Percentiles rank a stretch among this genome's conserved stretches.
phyloP scores from a whole-genome alignment of 2,888 invertebrate species.

The Hylaea fasciaria region DNA sequence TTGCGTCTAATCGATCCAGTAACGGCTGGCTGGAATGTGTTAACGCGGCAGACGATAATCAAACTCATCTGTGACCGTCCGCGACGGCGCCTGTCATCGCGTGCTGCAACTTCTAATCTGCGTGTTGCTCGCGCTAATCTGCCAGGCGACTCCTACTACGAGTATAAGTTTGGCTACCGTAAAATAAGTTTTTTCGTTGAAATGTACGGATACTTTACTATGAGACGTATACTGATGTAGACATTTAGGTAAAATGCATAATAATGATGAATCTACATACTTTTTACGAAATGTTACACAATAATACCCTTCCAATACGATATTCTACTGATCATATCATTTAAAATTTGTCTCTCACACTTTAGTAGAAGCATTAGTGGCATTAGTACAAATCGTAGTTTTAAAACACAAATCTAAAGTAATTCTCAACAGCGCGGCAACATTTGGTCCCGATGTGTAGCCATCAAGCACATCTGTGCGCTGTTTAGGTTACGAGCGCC shows the following conservation, averaged over 20 bases:
- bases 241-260: too few relatives aligned
- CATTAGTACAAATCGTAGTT: not conserved
- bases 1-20: conserved; percentile 12
- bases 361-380: too few relatives aligned
- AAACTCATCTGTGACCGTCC: conserved; percentile 28
- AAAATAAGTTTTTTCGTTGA: too few relatives aligned
- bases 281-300: too few relatives aligned
- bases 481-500: conserved; percentile 27
- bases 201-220: too few relatives aligned
- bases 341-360: too few relatives aligned
- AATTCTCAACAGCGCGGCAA: conserved; percentile 9
- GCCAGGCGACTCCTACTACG: conserved; percentile 27
- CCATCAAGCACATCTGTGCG: conserved; percentile 25
- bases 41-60: conserved; percentile 28
- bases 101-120: conserved; percentile 25
- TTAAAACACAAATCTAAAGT: conserved; percentile 11
- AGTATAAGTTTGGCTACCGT: too few relatives aligned
- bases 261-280: too few relatives aligned
- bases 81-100: not conserved
- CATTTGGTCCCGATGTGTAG: conserved; percentile 24
- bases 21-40: conserved; percentile 10
- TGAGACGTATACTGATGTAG: too few relatives aligned
- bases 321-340: too few relatives aligned
- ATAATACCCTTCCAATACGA: too few relatives aligned
- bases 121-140: conserved; percentile 37